Percentiles rank a stretch among this genome's conserved stretches.
phyloP scores from a whole-genome alignment of 2,888 invertebrate species.

The Arge pagana region DNA sequence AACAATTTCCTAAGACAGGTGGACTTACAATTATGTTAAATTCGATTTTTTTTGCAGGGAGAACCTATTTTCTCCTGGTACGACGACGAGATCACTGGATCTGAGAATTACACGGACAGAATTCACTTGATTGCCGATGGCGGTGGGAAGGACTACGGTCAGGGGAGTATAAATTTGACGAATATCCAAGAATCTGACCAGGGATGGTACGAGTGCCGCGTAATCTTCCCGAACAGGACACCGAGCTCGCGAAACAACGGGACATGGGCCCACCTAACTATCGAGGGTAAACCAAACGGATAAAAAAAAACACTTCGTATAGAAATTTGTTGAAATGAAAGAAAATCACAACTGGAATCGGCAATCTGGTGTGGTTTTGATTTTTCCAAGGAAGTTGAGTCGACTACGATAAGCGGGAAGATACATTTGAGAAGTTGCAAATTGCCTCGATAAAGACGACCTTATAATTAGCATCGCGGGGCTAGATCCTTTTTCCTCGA shows the following conservation, averaged over 20 bases:
- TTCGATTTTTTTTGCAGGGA: conserved; percentile 72
- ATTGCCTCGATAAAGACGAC: too few relatives aligned
- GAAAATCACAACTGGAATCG: too few relatives aligned
- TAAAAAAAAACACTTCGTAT: conserved; percentile 24
- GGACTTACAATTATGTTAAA: too few relatives aligned
- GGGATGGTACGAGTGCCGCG: conserved; percentile 90
- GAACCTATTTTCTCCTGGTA: conserved; percentile 82
- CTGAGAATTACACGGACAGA: conserved; percentile 74
- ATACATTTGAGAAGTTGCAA: too few relatives aligned
- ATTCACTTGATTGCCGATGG: conserved; percentile 67
- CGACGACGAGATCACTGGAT: conserved; percentile 71
- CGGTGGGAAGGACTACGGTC: conserved; percentile 65
- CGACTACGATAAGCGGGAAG: too few relatives aligned
- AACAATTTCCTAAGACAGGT: too few relatives aligned
- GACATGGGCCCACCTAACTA: conserved; percentile 85
- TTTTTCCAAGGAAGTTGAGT: too few relatives aligned
- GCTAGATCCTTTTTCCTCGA: too few relatives aligned
- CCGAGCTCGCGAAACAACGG: conserved; percentile 87
- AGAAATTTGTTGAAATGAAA: neutral
- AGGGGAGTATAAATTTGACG: conserved; percentile 81
- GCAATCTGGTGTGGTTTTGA: too few relatives aligned
- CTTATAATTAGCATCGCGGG: too few relatives aligned
- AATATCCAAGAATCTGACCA: conserved; percentile 86
- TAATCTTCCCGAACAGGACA: conserved; percentile 84
- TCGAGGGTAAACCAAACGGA: conserved; percentile 86